Evolutionary conservation across 1,140 invertebrate genomes (phyloP), one percentile per base, ranked within the genome.

Genomic region (Zaprionus kolodkinae): DNA sequence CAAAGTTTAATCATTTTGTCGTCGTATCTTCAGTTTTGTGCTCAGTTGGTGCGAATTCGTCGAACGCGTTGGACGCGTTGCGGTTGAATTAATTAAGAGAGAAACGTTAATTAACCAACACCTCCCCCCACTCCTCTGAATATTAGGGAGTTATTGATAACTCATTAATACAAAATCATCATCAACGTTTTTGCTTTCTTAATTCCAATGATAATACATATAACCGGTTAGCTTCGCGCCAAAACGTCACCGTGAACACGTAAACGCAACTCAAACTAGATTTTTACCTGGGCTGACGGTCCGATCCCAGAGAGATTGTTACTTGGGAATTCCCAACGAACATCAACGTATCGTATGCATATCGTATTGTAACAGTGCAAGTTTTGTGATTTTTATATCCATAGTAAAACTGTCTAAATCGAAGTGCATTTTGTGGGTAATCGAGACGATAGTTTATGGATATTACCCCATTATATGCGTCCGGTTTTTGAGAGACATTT

Each of bases 151-250:
- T 65, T 71, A 40, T 48, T 69, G 54, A 75, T 64, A 75, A 43
- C 43, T 65, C 43, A 64, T 71, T 71, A 75, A 71, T 75, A 62
- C 64, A 62, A 64, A 54, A 64, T 45, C n/a, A 45, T 75, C 55
- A 25, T 52, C 40, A 57, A 10, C 45, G 67, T 57, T 75, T 64
- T 65, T 71, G 67, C 67, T 70, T 50, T 62, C 38, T 74, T 71
- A 75, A 75, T 64, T 71, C 17, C 40, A 35, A 70, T 70, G 66
- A 63, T 70, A 70, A 57, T 65, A 64, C 40, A 75, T 71, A 64
- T 52, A 75, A 75, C 72, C 72, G 72, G 72, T 75, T 75, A 35
- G 12, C 13, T 6, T 48, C 48, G 33, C 68, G 30, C 56, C 61
- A 27, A 17, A 64, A 1, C 43, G 35, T 45, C 21, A 38, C 11